Base-by-base conservation (phyloP, 2,797 vertebrate genomes). In the Staurois parvus region DNA sequence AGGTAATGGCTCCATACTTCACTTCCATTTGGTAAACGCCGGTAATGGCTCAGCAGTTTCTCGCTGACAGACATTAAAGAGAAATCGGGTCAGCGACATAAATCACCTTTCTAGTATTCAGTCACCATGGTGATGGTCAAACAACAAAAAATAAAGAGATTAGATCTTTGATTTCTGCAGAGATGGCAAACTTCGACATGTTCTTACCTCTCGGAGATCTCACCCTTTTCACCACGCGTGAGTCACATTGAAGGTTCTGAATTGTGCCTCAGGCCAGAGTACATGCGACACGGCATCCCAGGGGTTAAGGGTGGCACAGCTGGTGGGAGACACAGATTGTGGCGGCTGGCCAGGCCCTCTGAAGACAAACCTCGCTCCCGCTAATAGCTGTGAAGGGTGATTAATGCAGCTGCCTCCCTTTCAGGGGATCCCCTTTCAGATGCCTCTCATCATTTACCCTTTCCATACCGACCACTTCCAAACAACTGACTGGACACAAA, bases 241-340 rank as follows among this genome's bases (percentile, higher is more conserved):
- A 37, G 37, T 37, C 37, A 37, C 37, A 37, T 37, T 9, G 1
- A 26, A 34, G 6, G 29, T 21, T 32, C 29, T 13, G 9, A 28
- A 29, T 70, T 56, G 28, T 59, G 52, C 34, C 26, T 26, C 24
- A 11, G 29, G 28, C 45, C 26, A 6, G 37, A 1, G 8, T 37
- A 10, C 37, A 10, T 37, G 37, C 10, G 37, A 78, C 66, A 52
- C 52, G 26, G 77, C 70, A 75, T 40, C 6, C 26, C 34, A 76
- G n/a, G 62, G 78, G 78, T 85, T 85, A 85, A 85, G 78, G 84
- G 84, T 85, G 84, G 84, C 84, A 81, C 84, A 85, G 72, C 84
- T 81, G 84, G 84, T 85, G 77, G 79, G 79, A 85, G 84, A 85
- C 79, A 59, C 59, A 26, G 64, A 24, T 81, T 85, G 70, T 85